Base-by-base conservation (phyloP, 2,888 invertebrate genomes). In the Eugnorisma glareosa region DNA sequence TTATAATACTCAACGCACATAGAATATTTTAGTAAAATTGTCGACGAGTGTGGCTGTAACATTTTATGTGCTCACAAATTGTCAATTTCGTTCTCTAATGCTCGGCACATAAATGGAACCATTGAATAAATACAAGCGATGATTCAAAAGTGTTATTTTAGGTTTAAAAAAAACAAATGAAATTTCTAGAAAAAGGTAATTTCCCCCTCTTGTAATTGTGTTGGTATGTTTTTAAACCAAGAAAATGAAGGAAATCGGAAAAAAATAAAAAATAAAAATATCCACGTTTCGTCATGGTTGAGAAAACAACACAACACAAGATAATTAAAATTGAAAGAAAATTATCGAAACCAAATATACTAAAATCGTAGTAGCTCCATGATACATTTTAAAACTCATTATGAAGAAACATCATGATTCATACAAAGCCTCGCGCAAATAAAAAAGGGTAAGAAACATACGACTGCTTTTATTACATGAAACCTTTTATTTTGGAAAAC, bases 31-130 rank as follows among this genome's bases (percentile, higher is more conserved):
- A 84, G 45, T 69, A 51, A 83, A 83, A 83, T 61, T 61, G 63
- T 54, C 69, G 63, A 75, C 83, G 85, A 87, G 86, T 86, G 85
- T 66, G 86, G 86, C 78, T 84, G 82, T 91, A 90, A 91, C 90
- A 90, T 89, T 88, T 90, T 89, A 91, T 87, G 89, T 73, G 73
- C 73, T 82, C 87, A 88, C 89, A 90, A 91, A 92, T 90, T 87
- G 88, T 82, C 89, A 88, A 87, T 89, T 90, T 84, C 76, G 84
- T 79, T 84, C 37, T 67, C 28, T 80, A 80, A 73, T 63, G 67
- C 37, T 57, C 48, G 37, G 51, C 59, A 18, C 70, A 79, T 57
- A 43, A 64, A 75, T 84, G 54, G 40, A 70, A 73, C 54, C 67
- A 70, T 84, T 61, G 37, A 70, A 79, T 72, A 67, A 74, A 48